Conservation (phyloP, 2,888 invertebrate genomes). For the Anaspis maculata region DNA sequence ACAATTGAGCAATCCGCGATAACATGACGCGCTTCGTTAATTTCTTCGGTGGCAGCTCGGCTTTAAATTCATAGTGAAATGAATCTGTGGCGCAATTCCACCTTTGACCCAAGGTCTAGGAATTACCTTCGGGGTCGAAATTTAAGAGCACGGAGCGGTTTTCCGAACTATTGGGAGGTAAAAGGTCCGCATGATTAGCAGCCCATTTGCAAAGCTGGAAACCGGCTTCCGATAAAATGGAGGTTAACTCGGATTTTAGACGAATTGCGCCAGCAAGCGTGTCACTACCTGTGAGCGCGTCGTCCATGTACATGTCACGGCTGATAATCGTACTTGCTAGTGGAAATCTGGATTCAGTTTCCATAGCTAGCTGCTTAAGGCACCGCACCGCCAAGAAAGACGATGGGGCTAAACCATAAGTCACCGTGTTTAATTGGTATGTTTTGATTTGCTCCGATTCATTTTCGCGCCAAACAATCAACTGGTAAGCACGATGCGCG, state of each 20-base stretch:
- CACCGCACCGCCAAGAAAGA: constrained; percentile 6
- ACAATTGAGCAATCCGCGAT: constrained; percentile 1
- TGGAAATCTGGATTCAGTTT: constrained; percentile 1
- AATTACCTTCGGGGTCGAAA: background rate
- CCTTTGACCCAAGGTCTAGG: constrained; percentile 3
- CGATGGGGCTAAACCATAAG: constrained; percentile 8
- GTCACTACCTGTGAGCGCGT: constrained; percentile 7
- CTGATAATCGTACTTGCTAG: constrained; percentile 3
- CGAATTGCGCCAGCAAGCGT: constrained; percentile 2
- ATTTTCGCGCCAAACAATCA: constrained; percentile 10
- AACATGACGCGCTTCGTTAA: constrained; percentile 5
- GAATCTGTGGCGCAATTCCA: constrained; percentile 3
- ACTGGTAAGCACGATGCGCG: constrained; percentile 3
- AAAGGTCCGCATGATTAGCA: constrained; percentile 2
- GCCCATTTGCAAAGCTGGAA: constrained; percentile 11
- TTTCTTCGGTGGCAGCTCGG: background rate
- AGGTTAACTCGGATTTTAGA: constrained; percentile 3
- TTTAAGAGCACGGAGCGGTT: too few relatives aligned
- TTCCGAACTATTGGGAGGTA: constrained; percentile 1
- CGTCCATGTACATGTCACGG: constrained; percentile 8
- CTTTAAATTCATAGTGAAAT: constrained; percentile 3
- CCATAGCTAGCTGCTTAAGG: constrained; percentile 4
- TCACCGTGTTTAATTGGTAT: constrained; percentile 7
- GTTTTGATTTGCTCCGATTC: constrained; percentile 2
- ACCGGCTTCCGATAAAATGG: constrained; percentile 5